Percentiles rank a stretch among this genome's conserved stretches.
phyloP scores from a whole-genome alignment of 2,113 vertebrate genomes.

The Myrmecophaga tridactyla region DNA sequence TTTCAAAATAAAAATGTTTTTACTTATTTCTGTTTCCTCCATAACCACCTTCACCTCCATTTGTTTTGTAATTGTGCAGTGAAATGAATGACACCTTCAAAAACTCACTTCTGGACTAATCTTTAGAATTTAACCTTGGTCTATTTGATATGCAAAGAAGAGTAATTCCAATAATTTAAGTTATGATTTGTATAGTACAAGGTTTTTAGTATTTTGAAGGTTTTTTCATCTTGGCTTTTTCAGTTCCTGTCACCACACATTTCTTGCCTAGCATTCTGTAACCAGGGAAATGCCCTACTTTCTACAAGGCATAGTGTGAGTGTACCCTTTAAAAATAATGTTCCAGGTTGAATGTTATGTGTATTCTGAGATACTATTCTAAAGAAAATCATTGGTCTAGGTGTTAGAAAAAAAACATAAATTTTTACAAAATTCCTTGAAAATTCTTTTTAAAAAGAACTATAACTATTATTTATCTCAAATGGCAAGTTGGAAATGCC shows the following conservation, averaged over 20 bases:
- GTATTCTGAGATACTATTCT: constrained; percentile 60
- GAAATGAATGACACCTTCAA: neutral
- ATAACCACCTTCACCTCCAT: neutral
- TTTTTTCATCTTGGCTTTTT: constrained; percentile 33
- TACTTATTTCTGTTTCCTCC: neutral
- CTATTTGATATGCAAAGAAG: constrained; percentile 1
- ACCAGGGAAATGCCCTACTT: constrained; percentile 61
- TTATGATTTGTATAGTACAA: constrained; percentile 1
- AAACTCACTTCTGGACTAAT: constrained; percentile 2
- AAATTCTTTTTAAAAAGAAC: neutral
- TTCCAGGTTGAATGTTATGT: constrained; percentile 38
- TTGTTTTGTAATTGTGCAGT: constrained; percentile 10
- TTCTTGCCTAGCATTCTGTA: constrained; percentile 54
- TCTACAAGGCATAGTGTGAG: constrained; percentile 22
- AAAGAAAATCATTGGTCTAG: neutral
- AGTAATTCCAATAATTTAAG: neutral
- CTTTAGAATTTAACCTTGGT: neutral
- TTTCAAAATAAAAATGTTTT: neutral
- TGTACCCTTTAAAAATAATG: constrained; percentile 35
- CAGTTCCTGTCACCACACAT: constrained; percentile 51
- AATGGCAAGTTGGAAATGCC: neutral
- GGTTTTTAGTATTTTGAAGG: constrained; percentile 44
- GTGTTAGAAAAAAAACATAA: neutral
- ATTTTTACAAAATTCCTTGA: constrained; percentile 4
- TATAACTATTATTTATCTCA: neutral